phyloP scores from a whole-genome alignment of 2,797 vertebrate species.

The Notolabrus celidotus region DNA sequence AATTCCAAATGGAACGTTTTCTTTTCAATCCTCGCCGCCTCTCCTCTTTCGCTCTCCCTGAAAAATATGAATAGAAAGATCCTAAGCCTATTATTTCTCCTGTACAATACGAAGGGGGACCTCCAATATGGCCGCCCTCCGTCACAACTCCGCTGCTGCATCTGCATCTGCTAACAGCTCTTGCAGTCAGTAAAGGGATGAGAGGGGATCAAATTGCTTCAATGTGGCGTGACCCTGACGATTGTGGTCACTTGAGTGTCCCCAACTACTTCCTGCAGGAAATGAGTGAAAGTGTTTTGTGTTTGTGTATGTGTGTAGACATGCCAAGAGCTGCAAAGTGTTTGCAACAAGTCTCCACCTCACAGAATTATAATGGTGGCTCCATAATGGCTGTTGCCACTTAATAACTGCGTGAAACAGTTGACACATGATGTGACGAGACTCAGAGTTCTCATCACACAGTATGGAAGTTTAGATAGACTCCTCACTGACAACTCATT shows the following conservation, averaged over 20 bases:
- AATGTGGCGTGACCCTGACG: conserved; percentile 44
- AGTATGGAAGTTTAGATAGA: conserved; percentile 8
- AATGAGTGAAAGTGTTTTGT: conserved; percentile 35
- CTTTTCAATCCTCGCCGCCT: conserved; percentile 80
- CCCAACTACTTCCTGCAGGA: too few relatives aligned
- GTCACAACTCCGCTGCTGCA: conserved; percentile 47
- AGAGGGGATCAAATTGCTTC: conserved; percentile 49
- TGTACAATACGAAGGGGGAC: conserved; percentile 75
- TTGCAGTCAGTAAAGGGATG: conserved; percentile 34
- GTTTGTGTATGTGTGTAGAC: not conserved
- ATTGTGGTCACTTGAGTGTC: conserved; percentile 62
- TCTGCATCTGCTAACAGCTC: conserved; percentile 40
- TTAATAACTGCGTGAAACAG: conserved; percentile 7
- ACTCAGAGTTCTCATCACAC: not conserved
- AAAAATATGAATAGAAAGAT: conserved; percentile 85
- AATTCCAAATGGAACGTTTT: conserved; percentile 85
- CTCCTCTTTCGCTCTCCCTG: conserved; percentile 67
- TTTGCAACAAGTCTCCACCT: conserved; percentile 50
- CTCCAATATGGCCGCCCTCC: conserved; percentile 73
- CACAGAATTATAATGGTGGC: conserved; percentile 45
- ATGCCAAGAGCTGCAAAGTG: conserved; percentile 19
- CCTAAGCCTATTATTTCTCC: conserved; percentile 87
- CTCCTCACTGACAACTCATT: conserved; percentile 17
- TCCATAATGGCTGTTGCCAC: conserved; percentile 6
- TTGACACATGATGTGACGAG: not conserved